Percentiles rank a stretch among this genome's conserved stretches.
Conservation (phyloP, 2,888 invertebrate genomes). For the Ferdinandea cuprea region DNA sequence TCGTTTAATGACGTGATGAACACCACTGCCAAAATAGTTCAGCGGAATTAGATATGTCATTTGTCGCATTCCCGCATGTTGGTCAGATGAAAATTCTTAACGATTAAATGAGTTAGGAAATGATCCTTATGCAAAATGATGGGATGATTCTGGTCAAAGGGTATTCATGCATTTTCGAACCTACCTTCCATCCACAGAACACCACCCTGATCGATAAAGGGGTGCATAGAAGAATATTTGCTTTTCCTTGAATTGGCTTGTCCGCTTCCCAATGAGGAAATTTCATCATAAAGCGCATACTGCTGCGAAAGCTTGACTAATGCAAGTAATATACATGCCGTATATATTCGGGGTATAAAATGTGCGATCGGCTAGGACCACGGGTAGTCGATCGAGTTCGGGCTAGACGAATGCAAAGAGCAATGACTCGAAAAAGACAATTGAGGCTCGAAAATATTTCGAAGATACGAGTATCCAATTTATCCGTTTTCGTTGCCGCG, state of each 20-base stretch:
- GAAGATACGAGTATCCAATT: not conserved
- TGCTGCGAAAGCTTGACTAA: not conserved
- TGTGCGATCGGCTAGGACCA: not conserved
- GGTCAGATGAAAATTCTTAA: constrained; percentile 39
- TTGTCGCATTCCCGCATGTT: constrained; percentile 61
- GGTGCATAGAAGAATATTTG: not conserved
- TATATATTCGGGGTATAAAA: not conserved
- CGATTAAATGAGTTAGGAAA: not conserved
- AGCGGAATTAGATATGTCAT: constrained; percentile 48
- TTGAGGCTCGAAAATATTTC: not conserved
- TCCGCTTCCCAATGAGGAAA: not conserved
- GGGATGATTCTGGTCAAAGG: constrained; percentile 24
- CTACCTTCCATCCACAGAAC: constrained; percentile 11
- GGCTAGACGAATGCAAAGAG: not conserved
- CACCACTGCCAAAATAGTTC: too few relatives aligned
- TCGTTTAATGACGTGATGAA: too few relatives aligned
- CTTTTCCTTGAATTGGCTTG: not conserved
- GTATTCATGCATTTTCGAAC: constrained; percentile 10
- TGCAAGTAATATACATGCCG: not conserved
- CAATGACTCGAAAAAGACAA: not conserved
- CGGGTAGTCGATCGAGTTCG: not conserved
- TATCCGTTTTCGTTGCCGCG: too few relatives aligned
- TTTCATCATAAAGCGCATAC: not conserved
- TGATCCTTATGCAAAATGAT: constrained; percentile 56
- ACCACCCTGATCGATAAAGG: too few relatives aligned